These are phyloP conservation scores for Elysia crispata DNA, from an alignment of 2,888 invertebrate genomes.

Conservation along the genomic window DNA sequence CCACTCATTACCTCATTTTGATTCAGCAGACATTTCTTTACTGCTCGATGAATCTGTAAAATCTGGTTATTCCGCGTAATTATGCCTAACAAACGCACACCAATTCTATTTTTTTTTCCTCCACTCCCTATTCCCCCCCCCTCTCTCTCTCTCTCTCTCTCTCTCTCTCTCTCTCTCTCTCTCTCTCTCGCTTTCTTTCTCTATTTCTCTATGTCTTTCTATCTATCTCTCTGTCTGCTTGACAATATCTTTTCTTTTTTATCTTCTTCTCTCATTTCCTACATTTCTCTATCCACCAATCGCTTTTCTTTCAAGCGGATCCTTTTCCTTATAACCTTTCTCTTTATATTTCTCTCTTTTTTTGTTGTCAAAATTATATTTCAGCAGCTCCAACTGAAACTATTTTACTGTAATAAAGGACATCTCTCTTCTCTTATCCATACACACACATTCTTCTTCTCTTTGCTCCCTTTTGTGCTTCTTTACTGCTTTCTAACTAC, in stretches of 20 bases:
- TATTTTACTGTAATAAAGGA: neutral
- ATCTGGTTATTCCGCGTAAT: no score
- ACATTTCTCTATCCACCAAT: no score
- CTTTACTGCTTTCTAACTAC: no score
- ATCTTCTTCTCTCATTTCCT: neutral
- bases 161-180: neutral
- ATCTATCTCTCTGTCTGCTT: neutral
- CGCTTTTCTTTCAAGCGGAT: no score
- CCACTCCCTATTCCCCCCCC: neutral
- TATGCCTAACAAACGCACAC: neutral
- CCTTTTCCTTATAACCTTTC: neutral
- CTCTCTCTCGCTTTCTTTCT: neutral
- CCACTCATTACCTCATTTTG: no score
- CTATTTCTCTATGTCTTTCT: neutral
- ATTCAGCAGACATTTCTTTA: no score
- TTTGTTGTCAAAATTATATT: neutral
- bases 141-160: neutral
- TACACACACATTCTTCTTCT: neutral
- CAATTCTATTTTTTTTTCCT: slow-evolving; percentile 9
- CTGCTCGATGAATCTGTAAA: no score
- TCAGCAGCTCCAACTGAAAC: neutral
- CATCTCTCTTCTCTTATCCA: neutral
- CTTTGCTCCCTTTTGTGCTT: neutral
- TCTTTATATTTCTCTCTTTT: neutral
- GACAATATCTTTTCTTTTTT: neutral